Conservation (phyloP, 1,140 invertebrate genomes). For the Ectropis grisescens region DNA sequence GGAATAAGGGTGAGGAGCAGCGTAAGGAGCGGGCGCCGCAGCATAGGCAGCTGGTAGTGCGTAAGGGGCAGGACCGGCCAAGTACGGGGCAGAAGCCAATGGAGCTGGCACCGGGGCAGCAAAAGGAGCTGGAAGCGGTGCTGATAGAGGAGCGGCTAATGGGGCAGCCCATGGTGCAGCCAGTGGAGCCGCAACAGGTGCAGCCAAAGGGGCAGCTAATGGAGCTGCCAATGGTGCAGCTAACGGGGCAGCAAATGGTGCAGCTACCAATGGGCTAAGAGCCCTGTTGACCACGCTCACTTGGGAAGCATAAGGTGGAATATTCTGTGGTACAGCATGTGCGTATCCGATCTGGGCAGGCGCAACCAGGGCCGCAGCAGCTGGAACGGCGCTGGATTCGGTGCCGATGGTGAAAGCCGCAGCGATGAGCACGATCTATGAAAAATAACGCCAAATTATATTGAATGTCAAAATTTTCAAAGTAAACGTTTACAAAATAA, state of each 20-base stretch:
- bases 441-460: too few relatives aligned
- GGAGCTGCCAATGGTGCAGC: conserved; percentile 7
- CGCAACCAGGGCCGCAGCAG: conserved; percentile 20
- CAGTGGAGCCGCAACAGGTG: too few relatives aligned
- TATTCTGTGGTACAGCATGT: conserved; percentile 66
- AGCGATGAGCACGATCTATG: conserved; percentile 57
- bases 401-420: conserved; percentile 40
- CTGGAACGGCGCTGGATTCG: conserved; percentile 50
- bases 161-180: conserved; percentile 13
- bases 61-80: conserved; percentile 18
- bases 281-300: conserved; percentile 64
- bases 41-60: conserved; percentile 18
- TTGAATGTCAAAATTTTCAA: too few relatives aligned
- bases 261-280: conserved; percentile 38
- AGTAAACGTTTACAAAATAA: too few relatives aligned
- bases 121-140: conserved; percentile 14
- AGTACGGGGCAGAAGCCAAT: conserved; percentile 16
- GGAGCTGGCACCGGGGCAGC: conserved; percentile 14
- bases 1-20: conserved; percentile 33
- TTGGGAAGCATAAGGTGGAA: conserved; percentile 69
- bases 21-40: conserved; percentile 21
- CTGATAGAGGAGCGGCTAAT: conserved; percentile 6
- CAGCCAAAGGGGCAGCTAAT: conserved; percentile 1
- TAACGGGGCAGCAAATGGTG: conserved; percentile 17
- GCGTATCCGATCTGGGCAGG: conserved; percentile 50